A percentile compares a stretch with the other conserved stretches of the same genome.
These are phyloP conservation scores for Lutraria rhynchaena DNA, from an alignment of 1,140 invertebrate genomes.

Conservation along the genomic window DNA sequence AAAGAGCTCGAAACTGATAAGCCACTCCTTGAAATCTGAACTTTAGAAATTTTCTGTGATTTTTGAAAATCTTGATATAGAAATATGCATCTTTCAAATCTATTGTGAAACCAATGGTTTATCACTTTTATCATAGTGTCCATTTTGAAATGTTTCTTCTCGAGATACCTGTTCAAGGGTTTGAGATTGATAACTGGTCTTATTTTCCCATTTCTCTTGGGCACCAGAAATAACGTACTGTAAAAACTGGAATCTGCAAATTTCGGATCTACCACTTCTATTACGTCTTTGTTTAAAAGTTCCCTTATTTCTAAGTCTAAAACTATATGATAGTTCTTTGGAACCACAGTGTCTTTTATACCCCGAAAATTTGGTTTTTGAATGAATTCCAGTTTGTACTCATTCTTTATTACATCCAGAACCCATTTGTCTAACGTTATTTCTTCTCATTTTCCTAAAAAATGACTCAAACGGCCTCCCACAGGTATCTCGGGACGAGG, in stretches of 20 bases:
- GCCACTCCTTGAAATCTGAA: slow-evolving; percentile 5
- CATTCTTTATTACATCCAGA: too few species aligned
- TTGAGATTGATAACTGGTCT: slow-evolving; percentile 52
- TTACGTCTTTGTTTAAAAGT: slow-evolving; percentile 30
- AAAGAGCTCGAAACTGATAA: slow-evolving; percentile 40
- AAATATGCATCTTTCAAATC: too few species aligned
- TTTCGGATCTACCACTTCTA: slow-evolving; percentile 16
- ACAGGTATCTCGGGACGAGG: slow-evolving; percentile 38
- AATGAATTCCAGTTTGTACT: slow-evolving; percentile 29
- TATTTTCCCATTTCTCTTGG: slow-evolving; percentile 47
- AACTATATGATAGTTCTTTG: not conserved
- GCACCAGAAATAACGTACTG: slow-evolving; percentile 40
- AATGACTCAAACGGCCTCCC: slow-evolving; percentile 20
- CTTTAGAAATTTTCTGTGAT: slow-evolving; percentile 19
- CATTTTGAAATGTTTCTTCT: too few species aligned
- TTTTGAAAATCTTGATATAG: slow-evolving; percentile 31
- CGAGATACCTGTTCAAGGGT: slow-evolving; percentile 49
- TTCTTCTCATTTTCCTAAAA: slow-evolving; percentile 34
- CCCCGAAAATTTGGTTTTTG: slow-evolving; percentile 7
- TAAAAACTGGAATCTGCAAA: slow-evolving; percentile 24
- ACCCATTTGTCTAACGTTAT: too few species aligned
- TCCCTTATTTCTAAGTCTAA: not conserved
- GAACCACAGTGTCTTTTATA: slow-evolving; percentile 8
- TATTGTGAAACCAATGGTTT: slow-evolving; percentile 32
- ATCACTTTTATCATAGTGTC: slow-evolving; percentile 37